These are phyloP conservation scores for Plutella xylostella DNA, from an alignment of 2,888 invertebrate species.

Conservation along the genomic window DNA sequence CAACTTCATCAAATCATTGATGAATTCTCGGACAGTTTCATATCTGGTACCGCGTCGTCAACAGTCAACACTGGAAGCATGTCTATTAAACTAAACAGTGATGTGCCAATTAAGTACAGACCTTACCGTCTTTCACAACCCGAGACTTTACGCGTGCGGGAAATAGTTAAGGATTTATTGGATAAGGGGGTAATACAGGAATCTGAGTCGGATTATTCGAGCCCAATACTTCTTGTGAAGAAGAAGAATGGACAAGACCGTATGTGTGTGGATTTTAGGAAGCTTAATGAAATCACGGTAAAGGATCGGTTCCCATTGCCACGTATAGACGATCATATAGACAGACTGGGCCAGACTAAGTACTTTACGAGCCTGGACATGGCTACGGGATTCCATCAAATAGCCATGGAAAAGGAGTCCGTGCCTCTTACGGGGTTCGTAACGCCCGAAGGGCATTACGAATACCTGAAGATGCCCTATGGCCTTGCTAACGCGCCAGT, in stretches of 20 bases:
- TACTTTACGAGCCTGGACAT: conserved; percentile 1
- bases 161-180: conserved; percentile 17
- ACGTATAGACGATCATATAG: conserved; percentile 12
- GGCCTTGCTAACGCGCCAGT: conserved; percentile 14
- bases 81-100: conserved; percentile 15
- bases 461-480: no score
- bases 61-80: no score
- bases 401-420: not conserved
- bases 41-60: no score
- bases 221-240: conserved; percentile 18
- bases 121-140: conserved; percentile 17
- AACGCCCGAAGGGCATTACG: not conserved
- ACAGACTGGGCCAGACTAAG: not conserved
- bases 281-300: conserved; percentile 21
- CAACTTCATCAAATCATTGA: no score
- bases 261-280: conserved; percentile 21
- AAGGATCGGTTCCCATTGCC: conserved; percentile 9
- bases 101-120: conserved; percentile 17
- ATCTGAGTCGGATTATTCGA: no score
- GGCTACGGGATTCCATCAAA: conserved; percentile 3
- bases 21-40: no score
- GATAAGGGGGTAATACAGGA: no score
- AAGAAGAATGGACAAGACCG: conserved; percentile 20
- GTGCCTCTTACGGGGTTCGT: not conserved
- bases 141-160: conserved; percentile 16